Percentiles rank a stretch among this genome's conserved stretches.
Evolutionary conservation across 2,888 invertebrate species (phyloP).

Genomic region (Ferrisia virgata): DNA sequence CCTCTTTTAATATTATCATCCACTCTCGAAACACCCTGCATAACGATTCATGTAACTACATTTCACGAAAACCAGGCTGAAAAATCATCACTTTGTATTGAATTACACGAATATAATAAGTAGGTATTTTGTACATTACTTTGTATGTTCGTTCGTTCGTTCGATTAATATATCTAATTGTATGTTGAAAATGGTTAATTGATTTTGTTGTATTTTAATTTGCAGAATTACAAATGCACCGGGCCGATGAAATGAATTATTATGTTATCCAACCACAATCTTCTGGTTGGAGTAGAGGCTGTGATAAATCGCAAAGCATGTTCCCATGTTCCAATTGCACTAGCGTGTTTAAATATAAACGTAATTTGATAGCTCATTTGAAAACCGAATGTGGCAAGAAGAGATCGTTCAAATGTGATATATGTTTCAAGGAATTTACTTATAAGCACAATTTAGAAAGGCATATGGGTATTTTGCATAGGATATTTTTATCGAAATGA

Average conservation of each 20-base stretch:
- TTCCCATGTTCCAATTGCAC: slow-evolving; percentile 30
- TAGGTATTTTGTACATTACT: no score
- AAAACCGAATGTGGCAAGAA: slow-evolving; percentile 39
- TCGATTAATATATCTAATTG: no score
- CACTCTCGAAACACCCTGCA: no score
- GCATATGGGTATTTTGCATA: slow-evolving; percentile 37
- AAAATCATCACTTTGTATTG: no score
- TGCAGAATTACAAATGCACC: neutral
- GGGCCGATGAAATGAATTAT: neutral
- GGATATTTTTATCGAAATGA: neutral
- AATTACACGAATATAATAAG: no score
- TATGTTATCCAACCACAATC: neutral
- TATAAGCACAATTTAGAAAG: slow-evolving; percentile 51
- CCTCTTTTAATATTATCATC: no score
- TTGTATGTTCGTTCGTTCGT: no score
- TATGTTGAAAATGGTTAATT: no score
- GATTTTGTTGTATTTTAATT: neutral
- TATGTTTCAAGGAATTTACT: slow-evolving; percentile 52
- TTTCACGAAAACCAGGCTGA: no score
- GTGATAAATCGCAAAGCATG: neutral
- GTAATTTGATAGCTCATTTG: slow-evolving; percentile 31
- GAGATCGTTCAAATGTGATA: slow-evolving; percentile 49
- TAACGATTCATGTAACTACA: no score
- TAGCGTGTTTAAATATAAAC: slow-evolving; percentile 37
- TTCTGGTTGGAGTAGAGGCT: neutral